phyloP scores from a whole-genome alignment of 23 tunicate species.

The Trididemnum miniatum region DNA sequence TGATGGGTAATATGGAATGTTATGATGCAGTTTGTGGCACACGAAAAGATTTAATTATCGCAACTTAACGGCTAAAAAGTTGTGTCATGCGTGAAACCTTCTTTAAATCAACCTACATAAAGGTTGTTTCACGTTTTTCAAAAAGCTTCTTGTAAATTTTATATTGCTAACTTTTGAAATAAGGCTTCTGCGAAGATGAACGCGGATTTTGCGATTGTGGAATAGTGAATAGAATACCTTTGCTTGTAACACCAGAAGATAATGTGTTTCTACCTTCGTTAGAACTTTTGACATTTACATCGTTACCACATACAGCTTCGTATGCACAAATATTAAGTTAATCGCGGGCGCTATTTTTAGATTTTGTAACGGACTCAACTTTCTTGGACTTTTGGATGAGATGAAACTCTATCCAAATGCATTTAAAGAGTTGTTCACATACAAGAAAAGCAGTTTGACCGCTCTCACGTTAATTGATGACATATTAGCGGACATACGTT shows the following conservation, averaged over 20 bases:
- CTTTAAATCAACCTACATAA: neutral
- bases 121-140: neutral
- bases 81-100: neutral
- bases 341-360: constrained; percentile 8
- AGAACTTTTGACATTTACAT: neutral
- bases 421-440: neutral
- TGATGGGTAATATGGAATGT: neutral
- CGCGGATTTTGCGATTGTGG: neutral
- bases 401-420: constrained; percentile 10
- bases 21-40: neutral
- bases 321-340: neutral
- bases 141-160: neutral
- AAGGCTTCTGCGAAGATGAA: neutral
- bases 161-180: neutral
- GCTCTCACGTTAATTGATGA: neutral
- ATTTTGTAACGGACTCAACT: constrained; percentile 3
- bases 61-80: neutral
- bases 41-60: neutral
- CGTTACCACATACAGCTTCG: neutral
- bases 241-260: neutral
- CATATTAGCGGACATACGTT: neutral
- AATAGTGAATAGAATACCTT: neutral
- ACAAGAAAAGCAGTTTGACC: constrained; percentile 7
- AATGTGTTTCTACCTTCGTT: neutral
- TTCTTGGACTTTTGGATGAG: neutral